Conservation (phyloP, 2,888 invertebrate species). For the Eledona agricola region DNA sequence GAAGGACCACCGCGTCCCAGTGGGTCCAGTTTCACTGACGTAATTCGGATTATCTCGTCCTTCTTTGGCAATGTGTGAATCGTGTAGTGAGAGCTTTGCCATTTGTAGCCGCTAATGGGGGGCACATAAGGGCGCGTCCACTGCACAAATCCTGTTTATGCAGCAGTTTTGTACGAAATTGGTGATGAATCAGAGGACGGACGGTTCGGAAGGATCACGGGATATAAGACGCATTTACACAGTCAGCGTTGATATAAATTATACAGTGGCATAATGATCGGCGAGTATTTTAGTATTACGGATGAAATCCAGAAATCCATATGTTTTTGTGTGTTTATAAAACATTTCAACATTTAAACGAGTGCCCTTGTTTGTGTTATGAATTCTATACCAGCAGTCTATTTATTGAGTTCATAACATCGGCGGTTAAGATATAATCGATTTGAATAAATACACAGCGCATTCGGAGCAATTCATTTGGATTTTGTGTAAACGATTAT, state of each 20-base stretch:
- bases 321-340: constrained; percentile 61
- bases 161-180: constrained; percentile 12
- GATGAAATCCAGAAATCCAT: constrained; percentile 61
- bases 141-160: constrained; percentile 58
- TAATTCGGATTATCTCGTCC: constrained; percentile 59
- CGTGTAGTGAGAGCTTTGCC: constrained; percentile 62
- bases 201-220: constrained; percentile 15
- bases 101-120: constrained; percentile 61
- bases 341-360: constrained; percentile 60
- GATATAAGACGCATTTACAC: constrained; percentile 21
- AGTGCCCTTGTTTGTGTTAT: constrained; percentile 58
- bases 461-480: constrained; percentile 43
- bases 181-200: not conserved
- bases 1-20: no score
- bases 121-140: constrained; percentile 54
- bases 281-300: constrained; percentile 38
- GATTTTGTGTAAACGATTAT: constrained; percentile 39
- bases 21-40: constrained; percentile 44
- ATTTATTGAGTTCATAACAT: constrained; percentile 60
- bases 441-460: constrained; percentile 58
- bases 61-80: constrained; percentile 62
- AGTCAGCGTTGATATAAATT: constrained; percentile 37
- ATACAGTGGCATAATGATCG: constrained; percentile 37
- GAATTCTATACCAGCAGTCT: constrained; percentile 56
- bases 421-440: constrained; percentile 57